Conservation (phyloP, 2,888 invertebrate species). For the Barypeithes pellucidus region DNA sequence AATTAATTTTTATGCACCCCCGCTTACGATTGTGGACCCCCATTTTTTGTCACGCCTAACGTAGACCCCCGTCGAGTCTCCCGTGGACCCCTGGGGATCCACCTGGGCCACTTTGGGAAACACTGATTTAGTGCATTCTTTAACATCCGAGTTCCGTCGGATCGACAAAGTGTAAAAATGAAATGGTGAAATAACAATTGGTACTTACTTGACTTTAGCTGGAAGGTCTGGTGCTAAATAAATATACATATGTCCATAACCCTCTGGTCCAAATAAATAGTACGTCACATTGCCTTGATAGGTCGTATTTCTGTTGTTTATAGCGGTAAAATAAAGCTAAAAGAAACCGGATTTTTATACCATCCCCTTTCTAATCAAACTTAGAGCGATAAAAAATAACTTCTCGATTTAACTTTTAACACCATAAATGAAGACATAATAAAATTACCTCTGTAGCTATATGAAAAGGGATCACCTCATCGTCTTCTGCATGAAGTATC, state of each 20-base stretch:
- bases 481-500: conserved; percentile 94
- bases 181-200: conserved; percentile 8
- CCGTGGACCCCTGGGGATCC: too few relatives aligned
- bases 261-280: conserved; percentile 77
- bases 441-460: conserved; percentile 82
- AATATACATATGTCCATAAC: conserved; percentile 91
- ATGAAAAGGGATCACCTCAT: conserved; percentile 86
- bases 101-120: too few relatives aligned
- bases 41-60: too few relatives aligned
- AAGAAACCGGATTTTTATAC: conserved; percentile 2
- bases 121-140: too few relatives aligned
- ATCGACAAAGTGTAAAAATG: too few relatives aligned
- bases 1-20: too few relatives aligned
- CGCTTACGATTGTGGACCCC: too few relatives aligned
- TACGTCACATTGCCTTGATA: conserved; percentile 79
- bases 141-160: too few relatives aligned
- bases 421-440: background rate
- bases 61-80: too few relatives aligned
- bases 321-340: conserved; percentile 79
- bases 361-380: background rate
- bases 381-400: too few relatives aligned
- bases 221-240: conserved; percentile 84
- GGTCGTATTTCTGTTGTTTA: conserved; percentile 73
- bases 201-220: conserved; percentile 76
- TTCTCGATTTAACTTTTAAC: too few relatives aligned